Conservation (phyloP, 92 coral and sea anemone species). For the Heliopora coerulea region DNA sequence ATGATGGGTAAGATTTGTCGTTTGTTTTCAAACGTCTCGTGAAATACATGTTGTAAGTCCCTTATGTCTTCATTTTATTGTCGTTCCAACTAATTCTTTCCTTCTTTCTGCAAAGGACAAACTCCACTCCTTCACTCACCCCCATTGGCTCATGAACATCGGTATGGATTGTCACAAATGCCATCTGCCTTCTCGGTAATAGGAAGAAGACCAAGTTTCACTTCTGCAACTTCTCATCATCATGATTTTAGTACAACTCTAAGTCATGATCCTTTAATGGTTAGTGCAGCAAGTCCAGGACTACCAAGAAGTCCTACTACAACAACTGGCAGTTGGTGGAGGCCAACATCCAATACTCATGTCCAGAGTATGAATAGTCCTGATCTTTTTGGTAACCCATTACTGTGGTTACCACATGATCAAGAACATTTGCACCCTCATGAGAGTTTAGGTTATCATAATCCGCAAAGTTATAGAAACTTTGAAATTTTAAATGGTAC, state of each 20-base stretch:
- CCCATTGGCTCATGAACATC: slow-evolving; percentile 91
- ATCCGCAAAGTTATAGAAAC: slow-evolving; percentile 34
- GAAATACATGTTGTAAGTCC: neutral
- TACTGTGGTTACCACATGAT: slow-evolving; percentile 85
- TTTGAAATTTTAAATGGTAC: slow-evolving; percentile 38
- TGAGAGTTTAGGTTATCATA: slow-evolving; percentile 27
- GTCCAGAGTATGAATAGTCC: slow-evolving; percentile 66
- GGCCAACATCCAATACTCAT: slow-evolving; percentile 78
- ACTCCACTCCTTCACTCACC: slow-evolving; percentile 92
- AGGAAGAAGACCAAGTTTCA: slow-evolving; percentile 84
- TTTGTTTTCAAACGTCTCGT: neutral
- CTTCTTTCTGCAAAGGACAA: slow-evolving; percentile 71
- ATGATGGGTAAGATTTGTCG: slow-evolving; percentile 36
- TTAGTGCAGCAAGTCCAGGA: slow-evolving; percentile 70
- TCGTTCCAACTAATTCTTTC: slow-evolving; percentile 14
- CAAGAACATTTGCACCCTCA: slow-evolving; percentile 72
- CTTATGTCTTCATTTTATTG: slow-evolving; percentile 33
- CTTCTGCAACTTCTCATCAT: slow-evolving; percentile 25
- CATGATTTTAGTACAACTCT: slow-evolving; percentile 50
- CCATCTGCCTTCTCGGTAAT: slow-evolving; percentile 93
- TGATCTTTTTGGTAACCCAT: slow-evolving; percentile 77
- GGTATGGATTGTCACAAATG: slow-evolving; percentile 78
- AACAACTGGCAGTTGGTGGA: slow-evolving; percentile 72
- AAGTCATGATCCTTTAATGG: slow-evolving; percentile 74
- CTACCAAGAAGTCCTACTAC: slow-evolving; percentile 36